Conservation (phyloP, 2,113 vertebrate species). For the Rhinolophus sinicus region DNA sequence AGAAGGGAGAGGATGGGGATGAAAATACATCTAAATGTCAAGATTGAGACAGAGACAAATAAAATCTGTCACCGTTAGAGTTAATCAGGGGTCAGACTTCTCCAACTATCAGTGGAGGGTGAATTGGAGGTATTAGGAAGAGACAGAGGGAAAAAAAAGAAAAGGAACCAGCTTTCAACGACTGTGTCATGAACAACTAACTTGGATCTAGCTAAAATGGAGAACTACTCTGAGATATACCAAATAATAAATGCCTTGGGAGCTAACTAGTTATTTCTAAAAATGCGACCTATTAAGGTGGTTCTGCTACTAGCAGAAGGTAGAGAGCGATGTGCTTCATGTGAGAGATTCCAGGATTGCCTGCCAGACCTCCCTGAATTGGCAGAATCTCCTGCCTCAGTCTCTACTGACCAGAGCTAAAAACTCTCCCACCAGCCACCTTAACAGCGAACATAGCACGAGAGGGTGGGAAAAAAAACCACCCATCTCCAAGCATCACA, state of each 20-base stretch:
- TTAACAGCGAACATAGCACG: not conserved
- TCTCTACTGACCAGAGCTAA: not conserved
- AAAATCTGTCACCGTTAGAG: not conserved
- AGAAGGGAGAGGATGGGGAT: not conserved
- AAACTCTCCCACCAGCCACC: not conserved
- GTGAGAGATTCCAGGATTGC: not conserved
- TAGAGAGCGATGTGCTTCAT: not conserved
- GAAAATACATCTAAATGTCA: not conserved
- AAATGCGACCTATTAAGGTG: not conserved
- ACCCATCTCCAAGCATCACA: not conserved
- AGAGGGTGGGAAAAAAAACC: not conserved
- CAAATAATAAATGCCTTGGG: not conserved
- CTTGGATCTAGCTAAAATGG: not conserved
- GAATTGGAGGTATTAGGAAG: not conserved
- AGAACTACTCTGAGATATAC: not conserved
- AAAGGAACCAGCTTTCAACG: not conserved
- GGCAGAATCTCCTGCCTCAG: not conserved
- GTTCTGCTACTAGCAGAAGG: not conserved
- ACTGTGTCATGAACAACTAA: not conserved
- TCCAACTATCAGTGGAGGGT: not conserved
- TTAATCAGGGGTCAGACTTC: not conserved
- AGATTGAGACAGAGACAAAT: not conserved
- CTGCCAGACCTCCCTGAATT: not conserved
- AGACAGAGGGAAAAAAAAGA: not conserved
- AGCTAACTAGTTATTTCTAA: not conserved